These are phyloP conservation scores for Callyntrura guangdongensis DNA, from an alignment of 2,888 invertebrate species.

Conservation along the genomic window DNA sequence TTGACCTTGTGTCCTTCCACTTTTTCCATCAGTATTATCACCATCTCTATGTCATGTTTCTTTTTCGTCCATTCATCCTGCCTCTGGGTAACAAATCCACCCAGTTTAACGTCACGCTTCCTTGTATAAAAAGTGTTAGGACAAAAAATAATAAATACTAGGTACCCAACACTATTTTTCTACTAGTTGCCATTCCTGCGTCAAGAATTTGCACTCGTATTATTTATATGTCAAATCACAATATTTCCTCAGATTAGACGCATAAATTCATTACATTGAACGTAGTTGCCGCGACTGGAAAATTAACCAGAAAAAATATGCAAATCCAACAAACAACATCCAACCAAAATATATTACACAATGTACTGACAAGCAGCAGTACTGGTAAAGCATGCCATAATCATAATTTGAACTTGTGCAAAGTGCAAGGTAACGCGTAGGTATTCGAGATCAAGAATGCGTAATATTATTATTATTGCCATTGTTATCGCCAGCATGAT, in stretches of 20 bases:
- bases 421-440: slow-evolving; percentile 66
- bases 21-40: slow-evolving; percentile 40
- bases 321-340: slow-evolving; percentile 1
- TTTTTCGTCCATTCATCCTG: slow-evolving; percentile 67
- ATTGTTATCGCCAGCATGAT: neutral
- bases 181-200: neutral
- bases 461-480: slow-evolving; percentile 42
- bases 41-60: slow-evolving; percentile 46
- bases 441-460: slow-evolving; percentile 20
- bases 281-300: neutral
- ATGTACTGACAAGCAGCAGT: neutral
- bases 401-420: slow-evolving; percentile 65
- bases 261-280: neutral
- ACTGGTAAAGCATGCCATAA: neutral
- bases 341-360: neutral
- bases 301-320: slow-evolving; percentile 1
- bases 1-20: slow-evolving; percentile 77
- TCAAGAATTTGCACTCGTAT: neutral
- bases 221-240: slow-evolving; percentile 6
- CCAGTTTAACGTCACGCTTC: slow-evolving; percentile 67
- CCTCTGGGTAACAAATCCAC: slow-evolving; percentile 56
- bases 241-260: slow-evolving; percentile 24
- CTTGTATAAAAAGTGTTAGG: slow-evolving; percentile 26
- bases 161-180: slow-evolving; percentile 10
- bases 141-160: neutral